Conservation (phyloP, 2,113 vertebrate species). For the Ceyx cyanopectus region DNA sequence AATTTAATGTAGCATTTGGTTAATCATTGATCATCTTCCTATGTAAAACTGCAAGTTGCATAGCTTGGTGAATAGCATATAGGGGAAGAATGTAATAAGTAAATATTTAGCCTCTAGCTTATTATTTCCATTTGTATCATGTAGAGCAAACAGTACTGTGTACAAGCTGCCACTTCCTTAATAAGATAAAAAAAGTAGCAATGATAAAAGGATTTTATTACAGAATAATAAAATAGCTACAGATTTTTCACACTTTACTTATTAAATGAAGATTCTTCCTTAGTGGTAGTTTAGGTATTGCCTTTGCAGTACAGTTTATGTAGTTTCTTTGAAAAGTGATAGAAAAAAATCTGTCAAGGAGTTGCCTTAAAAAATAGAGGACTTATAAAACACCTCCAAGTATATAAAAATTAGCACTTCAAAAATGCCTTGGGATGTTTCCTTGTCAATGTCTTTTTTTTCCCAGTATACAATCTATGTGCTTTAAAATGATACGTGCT, state of each 20-base stretch:
- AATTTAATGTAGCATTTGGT: constrained; percentile 32
- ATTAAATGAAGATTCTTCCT: not conserved
- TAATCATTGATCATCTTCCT: constrained; percentile 61
- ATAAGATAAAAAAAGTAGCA: not conserved
- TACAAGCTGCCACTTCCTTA: constrained; percentile 45
- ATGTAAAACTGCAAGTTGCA: not conserved
- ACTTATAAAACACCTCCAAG: not conserved
- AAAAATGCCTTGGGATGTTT: not conserved
- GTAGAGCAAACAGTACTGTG: constrained; percentile 12
- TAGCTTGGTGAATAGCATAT: constrained; percentile 40
- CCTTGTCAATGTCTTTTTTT: not conserved
- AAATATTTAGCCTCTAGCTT: constrained; percentile 63
- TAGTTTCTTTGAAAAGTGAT: not conserved
- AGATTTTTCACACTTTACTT: not conserved
- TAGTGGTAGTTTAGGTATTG: not conserved
- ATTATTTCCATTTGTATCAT: constrained; percentile 22
- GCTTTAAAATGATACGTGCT: constrained; percentile 9
- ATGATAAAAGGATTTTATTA: constrained; percentile 28
- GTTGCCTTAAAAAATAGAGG: not conserved
- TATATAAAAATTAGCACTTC: not conserved
- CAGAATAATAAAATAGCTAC: not conserved
- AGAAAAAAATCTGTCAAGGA: not conserved
- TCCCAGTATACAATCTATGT: not conserved
- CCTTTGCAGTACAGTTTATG: not conserved
- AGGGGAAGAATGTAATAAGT: constrained; percentile 56